These are phyloP conservation scores for Agriopis aurantiaria DNA, from an alignment of 2,888 invertebrate species.

Conservation along the genomic window DNA sequence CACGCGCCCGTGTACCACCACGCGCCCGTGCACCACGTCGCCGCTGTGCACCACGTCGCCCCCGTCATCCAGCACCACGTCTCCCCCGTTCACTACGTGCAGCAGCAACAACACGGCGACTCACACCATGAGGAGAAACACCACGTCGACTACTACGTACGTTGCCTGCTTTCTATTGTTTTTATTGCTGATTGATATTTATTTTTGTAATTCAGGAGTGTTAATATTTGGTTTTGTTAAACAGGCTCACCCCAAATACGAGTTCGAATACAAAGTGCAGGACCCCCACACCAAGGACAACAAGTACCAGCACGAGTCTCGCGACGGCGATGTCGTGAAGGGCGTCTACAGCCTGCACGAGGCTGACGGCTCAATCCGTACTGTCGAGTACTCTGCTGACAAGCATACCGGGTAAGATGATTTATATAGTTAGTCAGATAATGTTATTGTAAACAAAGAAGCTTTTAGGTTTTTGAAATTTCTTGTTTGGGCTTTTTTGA, in stretches of 20 bases:
- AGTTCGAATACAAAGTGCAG: constrained; percentile 22
- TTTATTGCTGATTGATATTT: no score
- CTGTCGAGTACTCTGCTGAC: constrained; percentile 84
- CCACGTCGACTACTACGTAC: constrained; percentile 62
- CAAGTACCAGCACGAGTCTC: constrained; percentile 23
- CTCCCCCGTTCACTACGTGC: constrained; percentile 52
- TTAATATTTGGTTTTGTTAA: neutral
- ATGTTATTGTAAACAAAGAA: neutral
- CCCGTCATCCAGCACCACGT: constrained; percentile 36
- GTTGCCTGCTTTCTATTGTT: constrained; percentile 49
- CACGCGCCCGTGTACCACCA: constrained; percentile 38
- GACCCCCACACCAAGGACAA: constrained; percentile 24
- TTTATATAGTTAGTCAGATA: neutral
- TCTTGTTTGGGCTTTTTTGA: no score
- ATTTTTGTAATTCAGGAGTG: neutral
- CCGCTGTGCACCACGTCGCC: constrained; percentile 34
- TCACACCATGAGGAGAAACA: constrained; percentile 55
- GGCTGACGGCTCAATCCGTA: constrained; percentile 57
- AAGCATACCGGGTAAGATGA: constrained; percentile 76
- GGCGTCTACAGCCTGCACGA: constrained; percentile 25
- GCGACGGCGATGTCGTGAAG: constrained; percentile 23
- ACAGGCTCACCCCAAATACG: constrained; percentile 23
- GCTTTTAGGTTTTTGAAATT: neutral
- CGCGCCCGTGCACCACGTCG: constrained; percentile 41
- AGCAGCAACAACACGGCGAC: constrained; percentile 51